phyloP scores from a whole-genome alignment of 2,888 invertebrate species.

The Eupithecia exiguata region DNA sequence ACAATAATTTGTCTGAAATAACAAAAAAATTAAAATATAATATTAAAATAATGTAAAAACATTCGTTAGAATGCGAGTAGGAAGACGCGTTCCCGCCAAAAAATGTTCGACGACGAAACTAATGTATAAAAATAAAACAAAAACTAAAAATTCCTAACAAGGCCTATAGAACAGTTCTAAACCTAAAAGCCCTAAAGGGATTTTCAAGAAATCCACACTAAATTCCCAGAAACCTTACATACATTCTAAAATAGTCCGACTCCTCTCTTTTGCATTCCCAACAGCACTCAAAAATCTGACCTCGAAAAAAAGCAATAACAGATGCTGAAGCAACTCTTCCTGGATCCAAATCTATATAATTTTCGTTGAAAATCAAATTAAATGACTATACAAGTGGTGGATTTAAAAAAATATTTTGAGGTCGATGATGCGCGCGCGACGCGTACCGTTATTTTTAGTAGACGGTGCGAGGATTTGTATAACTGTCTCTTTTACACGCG shows the following conservation, averaged over 20 bases:
- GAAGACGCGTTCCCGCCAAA: constrained; percentile 4
- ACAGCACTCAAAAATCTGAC: constrained; percentile 13
- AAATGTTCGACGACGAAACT: not conserved
- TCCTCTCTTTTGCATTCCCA: constrained; percentile 10
- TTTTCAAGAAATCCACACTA: constrained; percentile 48
- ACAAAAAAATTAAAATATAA: constrained; percentile 35
- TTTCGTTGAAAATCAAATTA: constrained; percentile 67
- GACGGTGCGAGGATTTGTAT: constrained; percentile 47
- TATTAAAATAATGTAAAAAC: constrained; percentile 9
- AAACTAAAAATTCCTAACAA: constrained; percentile 18
- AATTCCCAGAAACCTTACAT: constrained; percentile 52
- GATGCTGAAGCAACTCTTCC: constrained; percentile 46
- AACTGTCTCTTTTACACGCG: constrained; percentile 61
- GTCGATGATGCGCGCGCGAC: constrained; percentile 64
- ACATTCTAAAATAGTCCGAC: constrained; percentile 47
- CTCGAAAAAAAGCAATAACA: constrained; percentile 37
- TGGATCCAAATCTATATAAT: constrained; percentile 53
- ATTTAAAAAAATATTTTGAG: constrained; percentile 63
- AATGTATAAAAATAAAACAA: not conserved
- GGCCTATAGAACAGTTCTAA: constrained; percentile 7
- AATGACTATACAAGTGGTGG: constrained; percentile 61
- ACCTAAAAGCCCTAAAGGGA: constrained; percentile 18
- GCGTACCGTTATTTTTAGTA: constrained; percentile 63
- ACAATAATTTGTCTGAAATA: constrained; percentile 38
- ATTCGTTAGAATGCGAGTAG: not conserved